Evolutionary conservation across 2,888 invertebrate genomes (phyloP).

Genomic region (Melinaea menophilus): DNA sequence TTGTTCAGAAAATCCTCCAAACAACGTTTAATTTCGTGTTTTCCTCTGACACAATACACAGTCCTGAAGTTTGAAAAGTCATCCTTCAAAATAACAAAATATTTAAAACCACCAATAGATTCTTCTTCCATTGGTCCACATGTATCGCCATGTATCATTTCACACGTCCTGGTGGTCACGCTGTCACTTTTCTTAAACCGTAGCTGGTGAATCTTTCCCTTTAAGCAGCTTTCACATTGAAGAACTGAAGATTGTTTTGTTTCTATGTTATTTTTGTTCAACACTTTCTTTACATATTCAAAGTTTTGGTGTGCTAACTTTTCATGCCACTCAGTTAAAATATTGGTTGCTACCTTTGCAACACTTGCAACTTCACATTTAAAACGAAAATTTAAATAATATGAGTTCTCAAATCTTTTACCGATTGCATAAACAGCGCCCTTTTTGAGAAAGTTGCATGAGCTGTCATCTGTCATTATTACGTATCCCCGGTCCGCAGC

Average conservation of each 20-base stretch:
- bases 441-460: constrained; percentile 26
- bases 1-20: constrained; percentile 29
- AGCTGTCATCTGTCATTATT: constrained; percentile 28
- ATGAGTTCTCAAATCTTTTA: constrained; percentile 26
- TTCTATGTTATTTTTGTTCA: constrained; percentile 31
- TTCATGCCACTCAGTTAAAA: constrained; percentile 18
- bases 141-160: constrained; percentile 16
- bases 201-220: constrained; percentile 29
- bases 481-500: constrained; percentile 33
- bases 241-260: constrained; percentile 11
- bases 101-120: constrained; percentile 10
- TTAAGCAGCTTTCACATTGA: constrained; percentile 32
- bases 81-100: constrained; percentile 31
- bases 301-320: constrained; percentile 31
- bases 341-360: constrained; percentile 7
- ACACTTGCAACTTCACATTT: constrained; percentile 19
- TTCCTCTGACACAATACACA: constrained; percentile 27
- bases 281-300: constrained; percentile 22
- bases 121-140: neutral
- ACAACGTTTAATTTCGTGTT: constrained; percentile 23
- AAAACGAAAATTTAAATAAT: constrained; percentile 30
- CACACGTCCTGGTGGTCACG: constrained; percentile 14
- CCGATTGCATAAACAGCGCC: constrained; percentile 29
- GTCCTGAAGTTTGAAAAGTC: constrained; percentile 26
- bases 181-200: constrained; percentile 6